These are phyloP conservation scores for Drosophila tropicalis DNA, from an alignment of 1,140 invertebrate genomes.

Conservation along the genomic window DNA sequence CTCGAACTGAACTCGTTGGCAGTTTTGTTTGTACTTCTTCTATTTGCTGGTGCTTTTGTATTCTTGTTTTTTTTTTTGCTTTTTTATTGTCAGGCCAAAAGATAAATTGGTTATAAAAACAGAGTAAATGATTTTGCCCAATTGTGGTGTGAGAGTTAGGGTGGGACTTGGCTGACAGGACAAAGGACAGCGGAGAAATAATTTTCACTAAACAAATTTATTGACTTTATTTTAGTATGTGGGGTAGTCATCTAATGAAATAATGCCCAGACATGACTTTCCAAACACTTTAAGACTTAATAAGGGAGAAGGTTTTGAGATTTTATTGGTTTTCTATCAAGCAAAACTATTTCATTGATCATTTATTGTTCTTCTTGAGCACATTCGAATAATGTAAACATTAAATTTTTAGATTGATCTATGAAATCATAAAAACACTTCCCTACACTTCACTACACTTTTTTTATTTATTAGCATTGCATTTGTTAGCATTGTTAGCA, in stretches of 20 bases:
- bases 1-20: constrained; percentile 41
- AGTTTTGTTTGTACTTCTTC: constrained; percentile 42
- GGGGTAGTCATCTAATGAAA: neutral
- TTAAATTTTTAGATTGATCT: too few species aligned
- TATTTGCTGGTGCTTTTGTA: constrained; percentile 15
- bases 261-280: neutral
- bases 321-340: too few species aligned
- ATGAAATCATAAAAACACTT: too few species aligned
- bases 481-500: too few species aligned
- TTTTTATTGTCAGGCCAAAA: constrained; percentile 22
- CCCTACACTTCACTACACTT: too few species aligned
- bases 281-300: neutral
- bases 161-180: neutral
- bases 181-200: neutral
- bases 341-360: too few species aligned
- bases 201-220: constrained; percentile 12
- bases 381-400: too few species aligned
- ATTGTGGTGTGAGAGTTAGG: neutral
- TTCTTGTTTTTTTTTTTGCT: neutral
- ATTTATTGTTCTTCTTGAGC: too few species aligned
- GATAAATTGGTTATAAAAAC: constrained; percentile 53
- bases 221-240: neutral
- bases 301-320: neutral
- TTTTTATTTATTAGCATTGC: too few species aligned
- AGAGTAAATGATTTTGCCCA: constrained; percentile 45